phyloP scores from a whole-genome alignment of 2,888 invertebrate genomes.

The Cyrtodaria siliqua region DNA sequence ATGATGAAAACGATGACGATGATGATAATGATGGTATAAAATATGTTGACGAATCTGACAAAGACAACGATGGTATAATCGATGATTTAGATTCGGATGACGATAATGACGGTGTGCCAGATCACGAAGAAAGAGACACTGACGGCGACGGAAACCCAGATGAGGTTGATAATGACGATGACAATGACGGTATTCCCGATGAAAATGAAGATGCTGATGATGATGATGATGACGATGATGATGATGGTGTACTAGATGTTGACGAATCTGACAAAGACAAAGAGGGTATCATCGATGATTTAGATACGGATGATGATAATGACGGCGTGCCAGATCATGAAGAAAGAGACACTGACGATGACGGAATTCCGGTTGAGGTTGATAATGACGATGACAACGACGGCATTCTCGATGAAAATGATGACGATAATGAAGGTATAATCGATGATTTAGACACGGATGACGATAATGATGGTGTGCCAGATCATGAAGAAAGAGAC shows the following conservation, averaged over 20 bases:
- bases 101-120: background rate
- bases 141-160: background rate
- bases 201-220: too few species aligned
- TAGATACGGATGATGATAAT: slow-evolving; percentile 69
- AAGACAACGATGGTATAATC: background rate
- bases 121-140: background rate
- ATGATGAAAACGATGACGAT: background rate
- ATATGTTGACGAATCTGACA: background rate
- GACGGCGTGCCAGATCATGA: slow-evolving; percentile 75
- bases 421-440: slow-evolving; percentile 19
- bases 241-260: slow-evolving; percentile 14
- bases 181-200: background rate
- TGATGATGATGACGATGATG: background rate
- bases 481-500: slow-evolving; percentile 73
- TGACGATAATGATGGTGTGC: slow-evolving; percentile 74
- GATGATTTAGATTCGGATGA: background rate
- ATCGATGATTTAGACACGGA: slow-evolving; percentile 68
- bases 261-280: background rate
- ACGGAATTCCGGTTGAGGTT: too few species aligned
- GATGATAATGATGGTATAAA: background rate
- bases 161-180: background rate
- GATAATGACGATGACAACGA: background rate
- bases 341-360: too few species aligned
- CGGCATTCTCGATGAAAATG: slow-evolving; percentile 37
- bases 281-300: background rate